Percentiles rank a stretch among this genome's conserved stretches.
Evolutionary conservation across 92 coral and sea anemone species (phyloP).

Genomic region (Actinernus sp.): DNA sequence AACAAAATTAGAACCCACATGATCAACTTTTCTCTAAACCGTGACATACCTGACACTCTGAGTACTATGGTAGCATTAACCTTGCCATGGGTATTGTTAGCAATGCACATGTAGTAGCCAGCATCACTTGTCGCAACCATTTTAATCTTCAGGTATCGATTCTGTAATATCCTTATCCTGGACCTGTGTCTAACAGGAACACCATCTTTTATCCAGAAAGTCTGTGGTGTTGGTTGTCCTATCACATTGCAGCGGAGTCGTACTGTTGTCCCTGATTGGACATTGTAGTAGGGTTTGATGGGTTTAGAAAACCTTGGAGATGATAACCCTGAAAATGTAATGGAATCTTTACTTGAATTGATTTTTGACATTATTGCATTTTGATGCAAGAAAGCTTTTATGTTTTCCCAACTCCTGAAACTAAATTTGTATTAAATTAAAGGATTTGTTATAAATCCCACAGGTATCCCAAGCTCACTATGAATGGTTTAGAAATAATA

Average conservation of each 20-base stretch:
- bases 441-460: no score
- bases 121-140: constrained; percentile 27
- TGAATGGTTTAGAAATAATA: no score
- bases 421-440: no score
- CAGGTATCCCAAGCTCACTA: no score
- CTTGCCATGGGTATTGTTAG: constrained; percentile 49
- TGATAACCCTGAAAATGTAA: constrained; percentile 38
- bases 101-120: constrained; percentile 74
- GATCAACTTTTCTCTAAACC: no score
- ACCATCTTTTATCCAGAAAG: constrained; percentile 52
- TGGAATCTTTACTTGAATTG: no score
- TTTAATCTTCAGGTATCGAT: constrained; percentile 54
- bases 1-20: no score
- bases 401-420: no score
- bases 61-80: constrained; percentile 44
- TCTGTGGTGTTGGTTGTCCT: constrained; percentile 39
- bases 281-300: constrained; percentile 17
- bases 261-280: constrained; percentile 5
- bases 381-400: no score
- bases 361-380: no score
- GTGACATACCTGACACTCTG: constrained; percentile 64
- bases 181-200: not conserved
- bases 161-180: constrained; percentile 16
- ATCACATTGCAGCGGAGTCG: constrained; percentile 49
- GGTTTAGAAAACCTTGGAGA: constrained; percentile 37